Base-by-base conservation (phyloP, 2,797 vertebrate species). In the Scomberomorus guttatus region DNA sequence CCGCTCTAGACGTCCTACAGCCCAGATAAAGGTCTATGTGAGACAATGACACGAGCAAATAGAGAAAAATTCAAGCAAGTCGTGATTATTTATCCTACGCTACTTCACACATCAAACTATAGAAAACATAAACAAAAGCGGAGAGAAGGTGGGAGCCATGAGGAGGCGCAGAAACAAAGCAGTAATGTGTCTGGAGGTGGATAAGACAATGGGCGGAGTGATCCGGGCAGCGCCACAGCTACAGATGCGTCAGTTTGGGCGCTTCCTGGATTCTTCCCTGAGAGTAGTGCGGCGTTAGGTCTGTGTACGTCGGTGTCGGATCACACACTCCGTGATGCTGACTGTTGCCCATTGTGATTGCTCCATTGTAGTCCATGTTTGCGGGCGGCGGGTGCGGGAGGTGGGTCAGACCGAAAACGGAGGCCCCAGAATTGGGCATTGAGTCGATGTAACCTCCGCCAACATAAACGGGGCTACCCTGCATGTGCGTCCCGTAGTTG, bases 241-340 rank as follows among this genome's bases (percentile, higher is more conserved):
- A 99, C 96, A 99, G 96, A 96, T 99, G 97, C 86, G 97, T 99
- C 92, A 99, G 95, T 95, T 98, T 99, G 93, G 98, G 98, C 77
- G 97, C 97, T 98, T 99, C 98, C 96, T 99, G 98, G 97, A 98
- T 98, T 98, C 97, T 99, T 98, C 97, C 98, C 97, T 99, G 98
- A 99, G 98, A 97, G 96, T 98, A 98, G 93, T 98, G 97, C 95
- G 97, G 88, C 8, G 97, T 97, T 94, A 99, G 96, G 96, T 99
- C 98, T 96, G 98, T 98, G 90, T 99, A 99, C 68, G 98, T 97
- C 75, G 97, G 96, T 90, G 97, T 96, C 0, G 96, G 94, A 90
- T 99, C 98, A 69, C 97, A 98, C 80, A 97, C 96, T 94, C 96
- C 97, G 74, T 98, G 97, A 72, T 98, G 97, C 93, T 98, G 98